Conservation (phyloP, 2,888 invertebrate genomes). For the Dryobota labecula region DNA sequence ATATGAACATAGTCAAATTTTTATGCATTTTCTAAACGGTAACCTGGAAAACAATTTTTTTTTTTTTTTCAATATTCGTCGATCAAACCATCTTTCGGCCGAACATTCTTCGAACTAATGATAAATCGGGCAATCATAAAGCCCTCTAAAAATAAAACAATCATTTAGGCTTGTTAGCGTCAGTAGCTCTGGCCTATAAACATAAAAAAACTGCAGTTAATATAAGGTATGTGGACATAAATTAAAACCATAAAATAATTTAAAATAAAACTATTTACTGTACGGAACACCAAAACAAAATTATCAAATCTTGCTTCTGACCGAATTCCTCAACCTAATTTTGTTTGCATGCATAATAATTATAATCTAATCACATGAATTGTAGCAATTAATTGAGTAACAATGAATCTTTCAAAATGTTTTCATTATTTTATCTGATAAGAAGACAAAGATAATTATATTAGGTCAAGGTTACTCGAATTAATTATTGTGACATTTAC, state of each 20-base stretch:
- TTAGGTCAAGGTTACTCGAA: constrained; percentile 45
- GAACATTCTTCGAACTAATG: not conserved
- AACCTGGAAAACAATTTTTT: too few species aligned
- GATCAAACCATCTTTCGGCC: not conserved
- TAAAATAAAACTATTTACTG: not conserved
- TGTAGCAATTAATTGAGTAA: constrained; percentile 41
- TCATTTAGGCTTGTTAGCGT: too few species aligned
- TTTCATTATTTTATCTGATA: constrained; percentile 49
- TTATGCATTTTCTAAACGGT: too few species aligned
- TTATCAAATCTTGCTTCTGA: constrained; percentile 22
- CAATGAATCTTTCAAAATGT: constrained; percentile 40
- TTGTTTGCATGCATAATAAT: constrained; percentile 45
- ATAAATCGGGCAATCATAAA: too few species aligned
- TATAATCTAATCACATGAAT: constrained; percentile 47
- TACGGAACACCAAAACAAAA: constrained; percentile 27
- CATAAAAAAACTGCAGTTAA: too few species aligned
- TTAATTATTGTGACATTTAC: constrained; percentile 31
- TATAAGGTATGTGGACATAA: too few species aligned
- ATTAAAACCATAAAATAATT: not conserved
- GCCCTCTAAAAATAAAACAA: too few species aligned
- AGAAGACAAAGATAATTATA: constrained; percentile 9
- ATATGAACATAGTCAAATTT: too few species aligned
- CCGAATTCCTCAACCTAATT: constrained; percentile 42
- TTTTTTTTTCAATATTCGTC: too few species aligned
- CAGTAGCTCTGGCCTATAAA: too few species aligned